A percentile compares a stretch with the other conserved stretches of the same genome.
These are phyloP conservation scores for Telmatochromis brichardi DNA, from an alignment of 2,113 vertebrate species.

Conservation along the genomic window DNA sequence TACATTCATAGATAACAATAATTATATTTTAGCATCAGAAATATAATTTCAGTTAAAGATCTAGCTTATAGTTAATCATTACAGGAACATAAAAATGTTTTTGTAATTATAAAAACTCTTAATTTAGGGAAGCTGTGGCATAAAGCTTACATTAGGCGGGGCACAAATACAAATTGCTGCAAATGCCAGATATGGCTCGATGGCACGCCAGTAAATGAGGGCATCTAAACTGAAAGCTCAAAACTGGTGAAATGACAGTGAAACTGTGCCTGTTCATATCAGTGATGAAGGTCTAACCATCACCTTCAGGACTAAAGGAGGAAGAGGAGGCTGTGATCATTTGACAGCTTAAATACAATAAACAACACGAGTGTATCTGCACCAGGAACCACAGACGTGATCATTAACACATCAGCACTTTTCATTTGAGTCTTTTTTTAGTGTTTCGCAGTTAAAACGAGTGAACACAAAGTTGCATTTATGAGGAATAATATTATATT, in stretches of 20 bases:
- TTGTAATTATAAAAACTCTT: not conserved
- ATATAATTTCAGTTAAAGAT: not conserved
- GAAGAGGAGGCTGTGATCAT: not conserved
- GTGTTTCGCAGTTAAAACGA: not conserved
- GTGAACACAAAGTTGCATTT: not conserved
- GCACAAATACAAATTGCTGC: accelerated
- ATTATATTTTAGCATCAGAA: not conserved
- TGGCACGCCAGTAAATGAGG: not conserved
- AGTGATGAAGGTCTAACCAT: not conserved
- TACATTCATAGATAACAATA: not conserved
- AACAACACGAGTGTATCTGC: not conserved
- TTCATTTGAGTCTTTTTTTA: not conserved
- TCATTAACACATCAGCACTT: not conserved
- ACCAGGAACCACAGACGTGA: not conserved
- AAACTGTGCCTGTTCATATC: not conserved
- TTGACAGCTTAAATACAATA: not conserved
- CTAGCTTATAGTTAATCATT: not conserved
- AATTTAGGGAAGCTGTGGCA: not conserved
- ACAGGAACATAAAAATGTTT: not conserved
- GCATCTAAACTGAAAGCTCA: not conserved
- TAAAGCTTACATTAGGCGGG: not conserved
- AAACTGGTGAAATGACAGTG: not conserved
- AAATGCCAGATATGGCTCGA: not conserved
- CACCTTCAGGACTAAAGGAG: not conserved
- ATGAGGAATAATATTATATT: not conserved